Base-by-base conservation (phyloP, 2,113 vertebrate genomes). In the Syngnathus scovelli region DNA sequence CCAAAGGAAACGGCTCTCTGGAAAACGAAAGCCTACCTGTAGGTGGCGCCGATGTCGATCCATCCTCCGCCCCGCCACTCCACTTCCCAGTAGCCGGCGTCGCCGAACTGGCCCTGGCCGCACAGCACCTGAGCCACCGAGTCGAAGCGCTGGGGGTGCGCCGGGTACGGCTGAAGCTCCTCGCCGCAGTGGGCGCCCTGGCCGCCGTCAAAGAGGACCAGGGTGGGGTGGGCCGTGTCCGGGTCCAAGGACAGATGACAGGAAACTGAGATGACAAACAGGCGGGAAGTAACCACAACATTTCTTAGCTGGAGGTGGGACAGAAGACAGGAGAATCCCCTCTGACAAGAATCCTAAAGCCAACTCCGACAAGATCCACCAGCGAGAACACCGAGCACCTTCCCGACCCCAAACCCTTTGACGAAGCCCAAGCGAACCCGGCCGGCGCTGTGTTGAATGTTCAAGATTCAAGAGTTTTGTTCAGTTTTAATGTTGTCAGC, bases 41-140 rank as follows among this genome's bases (percentile, higher is more conserved):
- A 90, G 0, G 90, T 87, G 64, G 89, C 74, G 0, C 87, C 90
- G 0, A 91, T 76, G 80, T 89, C 89, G 1, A 89, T 79, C 88
- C 87, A 90, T 5, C 85, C 88, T 0, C 84, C 84, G 0, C 89
- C 88, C 39, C 77, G 66, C 88, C 89, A 91, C 78, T 90, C 87
- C 74, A 91, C 82, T 73, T 91, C 90, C 90, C 90, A 91, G 85
- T 91, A 91, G 68, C 85, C 86, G 72, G 81, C 78, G 0, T 69
- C 79, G 0, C 71, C 70, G 6, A 87, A 82, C 79, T 88, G 86
- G 7, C 87, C 86, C 68, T 90, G 86, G 15, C 70, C 70, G 72
- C 88, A 90, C 77, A 91, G 67, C 10, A 90, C 84, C 69, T 90
- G 90, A 4, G 89, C 82, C 69, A 87, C 83, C 0, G 84, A 88